These are phyloP conservation scores for Idris sp. DNA, from an alignment of 1,140 invertebrate genomes.

Conservation along the genomic window DNA sequence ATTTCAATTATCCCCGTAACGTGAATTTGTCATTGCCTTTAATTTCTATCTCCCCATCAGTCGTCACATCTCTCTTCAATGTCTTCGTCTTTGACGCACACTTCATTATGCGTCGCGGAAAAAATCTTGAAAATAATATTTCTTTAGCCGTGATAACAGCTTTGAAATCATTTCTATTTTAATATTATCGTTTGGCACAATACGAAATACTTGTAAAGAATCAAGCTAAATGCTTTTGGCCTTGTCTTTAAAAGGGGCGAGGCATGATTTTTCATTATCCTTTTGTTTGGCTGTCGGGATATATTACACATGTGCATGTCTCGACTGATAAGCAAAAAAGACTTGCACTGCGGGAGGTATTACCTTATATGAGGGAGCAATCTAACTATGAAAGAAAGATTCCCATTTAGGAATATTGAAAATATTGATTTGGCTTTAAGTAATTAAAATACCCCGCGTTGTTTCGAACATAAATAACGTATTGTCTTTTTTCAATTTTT, in stretches of 20 bases:
- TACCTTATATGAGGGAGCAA: constrained; percentile 49
- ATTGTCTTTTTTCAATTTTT: constrained; percentile 19
- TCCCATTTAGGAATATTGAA: constrained; percentile 69
- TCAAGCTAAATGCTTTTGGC: constrained; percentile 11
- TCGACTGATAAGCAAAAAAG: constrained; percentile 47
- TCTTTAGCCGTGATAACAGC: constrained; percentile 27
- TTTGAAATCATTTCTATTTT: constrained; percentile 32
- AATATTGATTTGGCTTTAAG: constrained; percentile 68
- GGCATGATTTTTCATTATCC: constrained; percentile 42
- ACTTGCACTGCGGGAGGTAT: constrained; percentile 42
- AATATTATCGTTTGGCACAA: constrained; percentile 28
- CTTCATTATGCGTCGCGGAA: constrained; percentile 60
- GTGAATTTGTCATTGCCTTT: constrained; percentile 78
- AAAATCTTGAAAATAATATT: constrained; percentile 49
- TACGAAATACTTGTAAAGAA: too few species aligned
- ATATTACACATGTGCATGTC: constrained; percentile 43
- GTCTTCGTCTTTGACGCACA: constrained; percentile 60
- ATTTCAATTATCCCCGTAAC: constrained; percentile 77
- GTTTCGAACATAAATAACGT: constrained; percentile 22
- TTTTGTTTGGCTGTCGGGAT: constrained; percentile 39
- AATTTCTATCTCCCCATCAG: constrained; percentile 70
- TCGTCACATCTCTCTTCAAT: constrained; percentile 61
- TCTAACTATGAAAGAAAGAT: constrained; percentile 49
- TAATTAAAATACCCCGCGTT: constrained; percentile 51
- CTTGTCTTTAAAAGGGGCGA: constrained; percentile 6